Evolutionary conservation across 1,140 invertebrate genomes (phyloP), one percentile per base, ranked within the genome.

Genomic region (Drosophila azteca): DNA sequence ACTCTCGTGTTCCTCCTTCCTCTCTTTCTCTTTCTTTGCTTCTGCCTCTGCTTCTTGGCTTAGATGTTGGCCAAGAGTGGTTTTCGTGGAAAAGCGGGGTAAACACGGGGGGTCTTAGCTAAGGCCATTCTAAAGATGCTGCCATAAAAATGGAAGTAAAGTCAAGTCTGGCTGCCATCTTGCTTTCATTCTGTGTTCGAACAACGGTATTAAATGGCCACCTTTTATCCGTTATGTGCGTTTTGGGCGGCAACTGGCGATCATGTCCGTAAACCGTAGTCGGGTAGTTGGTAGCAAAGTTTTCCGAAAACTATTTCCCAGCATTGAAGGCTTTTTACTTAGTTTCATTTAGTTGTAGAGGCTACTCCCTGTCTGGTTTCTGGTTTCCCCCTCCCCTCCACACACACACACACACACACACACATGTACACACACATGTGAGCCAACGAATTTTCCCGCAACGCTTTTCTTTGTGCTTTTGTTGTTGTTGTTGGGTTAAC

Each of bases 251-350:
- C 31, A 35, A 35, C 8, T 39, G 35, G 3, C 54, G n/a, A 59
- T 45, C 54, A 60, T 70, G 46, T 58, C 31, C 43, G 39, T 39
- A 39, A 57, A 22, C 11, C 9, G 3, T 39, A 13, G 35, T 39
- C 8, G 31, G 7, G 17, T 20, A 20, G 17, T 20, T 31, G 8
- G 31, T 5, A 20, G 17, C 26, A 29, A 55, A 59, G 43, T 58
- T 67, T 74, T 20, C 8, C 8, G 8, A 8, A 31, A 71, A 49
- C 68, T 63, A 59, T 52, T 55, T 68, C 43, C 43, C 35, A 20
- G 11, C 15, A 75, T 85, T 82, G 69, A 88, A 71, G 83, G 83
- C 74, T 69, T 76, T 78, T 87, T 76, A 82, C 59, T 85, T 77
- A 82, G 66, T 87, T 87, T 74, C 74, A 78, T 77, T 75, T 77